Evolutionary conservation across 2,113 vertebrate genomes (phyloP), one percentile per base, ranked within the genome.

Genomic region (Neolamprologus fasciatus): DNA sequence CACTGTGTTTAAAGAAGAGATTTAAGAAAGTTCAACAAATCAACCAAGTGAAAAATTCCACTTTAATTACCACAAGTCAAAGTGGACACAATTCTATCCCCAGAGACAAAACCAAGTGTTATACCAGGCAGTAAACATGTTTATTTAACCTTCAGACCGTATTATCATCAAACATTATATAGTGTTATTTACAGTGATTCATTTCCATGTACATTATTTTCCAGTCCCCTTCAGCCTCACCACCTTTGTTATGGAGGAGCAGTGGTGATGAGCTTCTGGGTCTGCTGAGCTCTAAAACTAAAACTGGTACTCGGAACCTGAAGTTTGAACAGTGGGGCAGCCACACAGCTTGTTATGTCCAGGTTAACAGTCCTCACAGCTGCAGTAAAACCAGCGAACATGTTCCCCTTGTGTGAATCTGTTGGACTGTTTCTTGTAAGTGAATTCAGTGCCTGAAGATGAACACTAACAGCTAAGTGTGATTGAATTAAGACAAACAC

Each of bases 191-290:
- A 63, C 28, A 1, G 28, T 19, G 58, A 63, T 63, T 16, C 16
- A 33, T 61, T 61, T 17, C 8, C 9, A 3, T 10, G 9, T 31
- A 61, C 58, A 61, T 10, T 61, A 31, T 0, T 31, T 61, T 58
- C 26, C 5, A 9, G 14, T 6, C 55, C 26, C 26, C 55, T 58
- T 61, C 58, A 61, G 16, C 28, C 9, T 17, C 57, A 33, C 9
- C 2, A 61, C 8, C 0, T 0, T n/a, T 63, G 1, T 35, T 63
- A 35, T 19, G 9, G 17, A 3, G 9, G 31, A 63, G 9, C 9
- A 3, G 58, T 7, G 58, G 17, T 35, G 17, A 63, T 3, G 9
- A 63, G 58, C 31, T 35, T 0, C 58, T 63, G 58, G 31, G 5
- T 35, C 58, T 63, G 58, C 17, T 63, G 28, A 63, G 9, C 58